phyloP scores from a whole-genome alignment of 2,888 invertebrate genomes.

The Drosophila sordidapex region DNA sequence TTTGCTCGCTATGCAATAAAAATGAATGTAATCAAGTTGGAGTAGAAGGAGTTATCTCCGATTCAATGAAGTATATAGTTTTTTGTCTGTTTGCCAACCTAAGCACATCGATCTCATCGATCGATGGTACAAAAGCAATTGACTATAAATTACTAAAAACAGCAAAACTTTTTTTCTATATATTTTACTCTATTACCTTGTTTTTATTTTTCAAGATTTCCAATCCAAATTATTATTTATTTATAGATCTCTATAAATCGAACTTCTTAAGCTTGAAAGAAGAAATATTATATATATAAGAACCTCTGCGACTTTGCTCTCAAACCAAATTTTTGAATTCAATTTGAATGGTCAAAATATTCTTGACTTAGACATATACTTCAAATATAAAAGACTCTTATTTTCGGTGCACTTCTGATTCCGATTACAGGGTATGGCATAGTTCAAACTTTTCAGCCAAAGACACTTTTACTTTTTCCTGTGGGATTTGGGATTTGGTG shows the following conservation, averaged over 20 bases:
- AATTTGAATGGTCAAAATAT: background rate
- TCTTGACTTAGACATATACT: background rate
- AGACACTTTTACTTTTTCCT: background rate
- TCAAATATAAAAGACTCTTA: background rate
- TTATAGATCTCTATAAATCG: background rate
- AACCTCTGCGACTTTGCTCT: background rate
- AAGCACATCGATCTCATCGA: background rate
- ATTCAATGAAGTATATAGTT: background rate
- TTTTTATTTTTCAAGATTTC: background rate
- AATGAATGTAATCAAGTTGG: background rate
- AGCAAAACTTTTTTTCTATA: background rate
- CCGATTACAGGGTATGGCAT: constrained; percentile 2
- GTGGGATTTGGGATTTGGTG: constrained; percentile 14
- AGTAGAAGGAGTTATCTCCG: background rate
- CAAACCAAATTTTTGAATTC: background rate
- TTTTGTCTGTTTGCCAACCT: background rate
- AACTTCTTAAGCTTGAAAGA: background rate
- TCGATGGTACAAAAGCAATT: background rate
- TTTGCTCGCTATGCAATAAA: constrained; percentile 11
- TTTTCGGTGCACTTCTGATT: background rate
- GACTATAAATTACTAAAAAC: background rate
- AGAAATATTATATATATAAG: background rate
- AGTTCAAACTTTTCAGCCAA: background rate
- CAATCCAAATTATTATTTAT: background rate
- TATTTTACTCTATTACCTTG: background rate